These are phyloP conservation scores for Chironomus tepperi DNA, from an alignment of 1,140 invertebrate species.

Conservation along the genomic window DNA sequence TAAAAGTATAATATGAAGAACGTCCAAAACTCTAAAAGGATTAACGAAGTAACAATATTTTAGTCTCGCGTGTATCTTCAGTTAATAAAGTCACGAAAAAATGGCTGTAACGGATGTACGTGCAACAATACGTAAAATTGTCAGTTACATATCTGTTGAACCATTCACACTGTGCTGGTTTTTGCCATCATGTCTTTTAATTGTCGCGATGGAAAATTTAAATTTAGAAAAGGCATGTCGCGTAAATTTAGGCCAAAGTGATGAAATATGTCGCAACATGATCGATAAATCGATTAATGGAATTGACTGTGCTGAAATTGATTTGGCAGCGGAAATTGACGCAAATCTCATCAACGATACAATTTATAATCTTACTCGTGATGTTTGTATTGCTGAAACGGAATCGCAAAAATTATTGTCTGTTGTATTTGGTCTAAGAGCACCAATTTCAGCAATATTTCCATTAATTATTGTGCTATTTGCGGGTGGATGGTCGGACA, in stretches of 20 bases:
- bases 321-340: constrained; percentile 36
- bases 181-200: constrained; percentile 41
- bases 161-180: constrained; percentile 43
- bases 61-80: neutral
- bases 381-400: constrained; percentile 40
- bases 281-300: constrained; percentile 36
- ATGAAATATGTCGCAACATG: constrained; percentile 49
- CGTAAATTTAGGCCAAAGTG: constrained; percentile 49
- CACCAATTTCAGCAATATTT: constrained; percentile 44
- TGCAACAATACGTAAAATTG: constrained; percentile 26
- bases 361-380: constrained; percentile 32
- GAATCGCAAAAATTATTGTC: constrained; percentile 50
- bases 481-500: constrained; percentile 55
- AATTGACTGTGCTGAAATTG: constrained; percentile 35
- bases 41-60: neutral
- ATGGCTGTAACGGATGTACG: constrained; percentile 34
- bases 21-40: neutral
- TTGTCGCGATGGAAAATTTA: constrained; percentile 43
- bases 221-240: constrained; percentile 51
- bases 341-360: constrained; percentile 27
- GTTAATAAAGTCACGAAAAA: constrained; percentile 24
- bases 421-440: constrained; percentile 43
- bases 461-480: constrained; percentile 51
- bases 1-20: neutral
- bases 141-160: constrained; percentile 40